These are phyloP conservation scores for Zoanthus sociatus DNA, from an alignment of 92 coral and sea anemone genomes.

Conservation along the genomic window DNA sequence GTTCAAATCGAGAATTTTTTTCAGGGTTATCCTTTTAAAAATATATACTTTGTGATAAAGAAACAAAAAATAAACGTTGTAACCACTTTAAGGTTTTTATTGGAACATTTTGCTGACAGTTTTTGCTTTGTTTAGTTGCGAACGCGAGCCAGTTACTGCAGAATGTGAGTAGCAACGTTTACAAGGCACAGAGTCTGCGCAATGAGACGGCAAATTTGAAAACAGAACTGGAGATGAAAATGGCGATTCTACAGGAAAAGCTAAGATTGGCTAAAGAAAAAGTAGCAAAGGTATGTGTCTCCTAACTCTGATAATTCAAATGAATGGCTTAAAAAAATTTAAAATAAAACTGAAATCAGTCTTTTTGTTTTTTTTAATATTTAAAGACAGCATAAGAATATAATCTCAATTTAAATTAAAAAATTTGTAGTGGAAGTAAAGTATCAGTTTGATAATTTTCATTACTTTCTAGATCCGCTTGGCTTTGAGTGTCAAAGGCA, in stretches of 20 bases:
- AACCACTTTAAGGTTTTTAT: too few relatives aligned
- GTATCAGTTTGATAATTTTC: not conserved
- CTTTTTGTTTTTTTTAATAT: too few relatives aligned
- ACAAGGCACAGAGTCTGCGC: constrained; percentile 59
- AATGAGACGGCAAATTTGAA: constrained; percentile 69
- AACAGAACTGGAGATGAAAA: constrained; percentile 65
- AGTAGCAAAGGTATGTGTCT: constrained; percentile 81
- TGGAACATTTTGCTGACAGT: not conserved
- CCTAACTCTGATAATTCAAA: too few relatives aligned
- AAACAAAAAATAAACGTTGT: too few relatives aligned
- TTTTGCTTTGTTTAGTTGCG: constrained; percentile 56
- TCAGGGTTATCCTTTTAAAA: too few relatives aligned
- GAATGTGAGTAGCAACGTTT: constrained; percentile 60
- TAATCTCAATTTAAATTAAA: not conserved
- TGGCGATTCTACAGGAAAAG: constrained; percentile 72
- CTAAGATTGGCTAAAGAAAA: constrained; percentile 78
- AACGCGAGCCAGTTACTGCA: constrained; percentile 61
- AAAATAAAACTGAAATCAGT: too few relatives aligned
- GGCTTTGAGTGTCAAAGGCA: constrained; percentile 84
- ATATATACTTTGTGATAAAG: too few relatives aligned
- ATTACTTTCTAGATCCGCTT: constrained; percentile 77
- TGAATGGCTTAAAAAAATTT: too few relatives aligned
- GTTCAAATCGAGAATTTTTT: too few relatives aligned
- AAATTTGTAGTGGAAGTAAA: not conserved
- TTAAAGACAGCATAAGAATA: not conserved